Conservation (phyloP, 2,888 invertebrate species). For the Pammene fasciana region DNA sequence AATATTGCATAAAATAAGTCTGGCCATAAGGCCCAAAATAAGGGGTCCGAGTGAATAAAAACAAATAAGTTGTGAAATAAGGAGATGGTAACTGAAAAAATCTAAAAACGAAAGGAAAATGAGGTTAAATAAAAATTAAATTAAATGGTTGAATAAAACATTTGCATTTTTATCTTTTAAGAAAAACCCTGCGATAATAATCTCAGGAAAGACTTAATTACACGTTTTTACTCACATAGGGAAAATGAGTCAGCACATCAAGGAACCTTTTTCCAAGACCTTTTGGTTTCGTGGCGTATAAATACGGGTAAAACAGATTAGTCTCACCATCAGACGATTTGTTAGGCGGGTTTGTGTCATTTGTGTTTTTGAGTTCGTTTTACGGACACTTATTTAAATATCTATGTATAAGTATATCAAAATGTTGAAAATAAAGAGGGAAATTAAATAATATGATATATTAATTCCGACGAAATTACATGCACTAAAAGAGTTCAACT, state of each 20-base stretch:
- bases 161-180: conserved; percentile 2
- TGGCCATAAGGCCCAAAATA: too few relatives aligned
- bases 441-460: too few relatives aligned
- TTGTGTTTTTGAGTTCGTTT: conserved; percentile 25
- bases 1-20: too few relatives aligned
- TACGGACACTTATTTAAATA: neutral
- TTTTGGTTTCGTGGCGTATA: conserved; percentile 29
- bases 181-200: conserved; percentile 26
- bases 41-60: neutral
- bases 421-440: too few relatives aligned
- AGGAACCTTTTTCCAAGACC: conserved; percentile 48
- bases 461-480: too few relatives aligned
- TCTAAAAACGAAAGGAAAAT: too few relatives aligned
- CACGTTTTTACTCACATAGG: conserved; percentile 55
- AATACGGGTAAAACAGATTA: conserved; percentile 38
- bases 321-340: conserved; percentile 32
- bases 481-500: too few relatives aligned
- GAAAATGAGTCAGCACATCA: conserved; percentile 56
- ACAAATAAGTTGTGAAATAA: neutral
- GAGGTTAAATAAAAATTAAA: neutral
- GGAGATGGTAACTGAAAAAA: neutral
- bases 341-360: conserved; percentile 26
- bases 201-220: conserved; percentile 56
- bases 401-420: too few relatives aligned
- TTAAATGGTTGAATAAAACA: conserved; percentile 6